Evolutionary conservation across 2,888 invertebrate genomes (phyloP).

Genomic region (Plebejus anna): DNA sequence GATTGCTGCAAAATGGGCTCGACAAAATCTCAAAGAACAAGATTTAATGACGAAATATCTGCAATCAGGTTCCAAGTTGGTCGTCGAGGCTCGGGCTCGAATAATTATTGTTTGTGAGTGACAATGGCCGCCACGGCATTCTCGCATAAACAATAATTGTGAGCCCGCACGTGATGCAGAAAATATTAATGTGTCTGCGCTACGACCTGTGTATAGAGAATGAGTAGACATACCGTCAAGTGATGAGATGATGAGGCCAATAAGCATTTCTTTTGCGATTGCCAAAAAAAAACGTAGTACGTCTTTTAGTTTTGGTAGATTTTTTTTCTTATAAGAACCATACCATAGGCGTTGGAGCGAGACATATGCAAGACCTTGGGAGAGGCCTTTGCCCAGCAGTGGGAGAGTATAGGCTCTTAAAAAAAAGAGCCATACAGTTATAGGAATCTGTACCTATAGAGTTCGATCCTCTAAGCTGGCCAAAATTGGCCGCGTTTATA

Average conservation of each 20-base stretch:
- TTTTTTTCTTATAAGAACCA: not conserved
- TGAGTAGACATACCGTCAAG: not conserved
- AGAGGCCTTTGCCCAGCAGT: too few relatives aligned
- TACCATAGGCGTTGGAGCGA: too few relatives aligned
- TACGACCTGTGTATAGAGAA: not conserved
- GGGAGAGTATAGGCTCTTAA: too few relatives aligned
- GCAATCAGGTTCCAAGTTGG: slow-evolving; percentile 9
- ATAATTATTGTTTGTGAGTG: slow-evolving; percentile 35
- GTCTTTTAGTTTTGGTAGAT: not conserved
- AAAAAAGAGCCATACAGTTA: too few relatives aligned
- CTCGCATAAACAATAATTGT: slow-evolving; percentile 48
- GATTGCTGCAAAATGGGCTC: not conserved
- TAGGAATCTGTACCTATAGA: too few relatives aligned
- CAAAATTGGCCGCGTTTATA: too few relatives aligned
- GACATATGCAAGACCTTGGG: too few relatives aligned
- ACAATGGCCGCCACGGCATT: slow-evolving; percentile 47
- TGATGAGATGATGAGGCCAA: too few relatives aligned
- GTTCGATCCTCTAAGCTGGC: too few relatives aligned
- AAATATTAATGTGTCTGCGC: slow-evolving; percentile 43
- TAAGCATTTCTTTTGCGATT: not conserved
- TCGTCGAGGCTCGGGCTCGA: slow-evolving; percentile 29
- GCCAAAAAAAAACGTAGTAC: not conserved
- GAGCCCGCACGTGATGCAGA: slow-evolving; percentile 45
- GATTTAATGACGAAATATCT: not conserved
- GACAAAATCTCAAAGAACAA: not conserved